Evolutionary conservation across 2,113 vertebrate species (phyloP).

Genomic region (Forbesichthys agassizii): DNA sequence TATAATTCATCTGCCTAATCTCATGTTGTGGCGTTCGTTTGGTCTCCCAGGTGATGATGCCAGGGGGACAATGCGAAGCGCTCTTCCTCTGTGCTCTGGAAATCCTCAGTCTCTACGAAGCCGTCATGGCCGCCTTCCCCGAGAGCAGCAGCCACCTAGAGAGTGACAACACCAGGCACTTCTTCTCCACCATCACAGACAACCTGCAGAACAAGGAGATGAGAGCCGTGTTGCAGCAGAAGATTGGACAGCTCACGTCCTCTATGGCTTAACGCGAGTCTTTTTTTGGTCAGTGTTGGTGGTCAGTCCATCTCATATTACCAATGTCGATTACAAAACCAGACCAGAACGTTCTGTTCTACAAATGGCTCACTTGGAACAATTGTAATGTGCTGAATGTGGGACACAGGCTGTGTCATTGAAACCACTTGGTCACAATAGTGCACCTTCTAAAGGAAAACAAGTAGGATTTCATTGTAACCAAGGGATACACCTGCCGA

Average conservation of each 20-base stretch:
- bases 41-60: constrained; percentile 85
- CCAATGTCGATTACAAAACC: neutral
- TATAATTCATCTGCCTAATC: no score
- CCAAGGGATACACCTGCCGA: no score
- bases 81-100: constrained; percentile 87
- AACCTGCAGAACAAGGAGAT: constrained; percentile 79
- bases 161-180: constrained; percentile 84
- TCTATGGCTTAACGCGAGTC: constrained; percentile 21
- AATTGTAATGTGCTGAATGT: no score
- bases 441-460: no score
- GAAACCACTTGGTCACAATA: no score
- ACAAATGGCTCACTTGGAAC: no score
- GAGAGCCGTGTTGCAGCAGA: constrained; percentile 87
- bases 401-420: no score
- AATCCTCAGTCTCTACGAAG: constrained; percentile 85
- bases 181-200: constrained; percentile 83
- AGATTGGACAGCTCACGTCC: constrained; percentile 83
- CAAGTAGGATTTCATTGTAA: no score
- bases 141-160: constrained; percentile 76
- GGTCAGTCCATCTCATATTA: neutral
- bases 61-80: constrained; percentile 71
- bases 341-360: no score
- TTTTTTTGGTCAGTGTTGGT: neutral
- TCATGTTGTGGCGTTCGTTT: neutral
- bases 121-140: constrained; percentile 68